These are phyloP conservation scores for Neoniphon sammara DNA, from an alignment of 2,797 vertebrate species.

Conservation along the genomic window DNA sequence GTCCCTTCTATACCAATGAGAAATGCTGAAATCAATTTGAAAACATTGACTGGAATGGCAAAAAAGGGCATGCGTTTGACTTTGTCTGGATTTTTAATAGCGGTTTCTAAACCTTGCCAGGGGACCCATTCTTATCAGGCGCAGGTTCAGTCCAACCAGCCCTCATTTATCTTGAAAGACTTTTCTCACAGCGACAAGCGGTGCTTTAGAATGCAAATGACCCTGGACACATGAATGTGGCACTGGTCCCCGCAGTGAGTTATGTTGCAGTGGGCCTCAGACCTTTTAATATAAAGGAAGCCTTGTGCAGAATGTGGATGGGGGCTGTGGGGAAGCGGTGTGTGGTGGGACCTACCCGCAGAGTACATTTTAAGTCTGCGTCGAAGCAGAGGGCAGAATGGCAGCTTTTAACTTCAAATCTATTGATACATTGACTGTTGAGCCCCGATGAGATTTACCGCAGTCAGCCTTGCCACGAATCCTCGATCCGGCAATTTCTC, in stretches of 20 bases:
- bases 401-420: slow-evolving; percentile 35
- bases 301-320: slow-evolving; percentile 69
- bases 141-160: slow-evolving; percentile 75
- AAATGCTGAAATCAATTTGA: slow-evolving; percentile 62
- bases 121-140: slow-evolving; percentile 80
- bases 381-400: background rate
- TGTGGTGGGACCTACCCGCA: background rate
- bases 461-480: slow-evolving; percentile 92
- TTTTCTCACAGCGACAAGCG: slow-evolving; percentile 81
- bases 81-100: slow-evolving; percentile 78
- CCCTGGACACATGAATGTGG: slow-evolving; percentile 81
- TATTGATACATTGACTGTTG: slow-evolving; percentile 15
- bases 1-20: slow-evolving; percentile 44
- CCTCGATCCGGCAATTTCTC: slow-evolving; percentile 90
- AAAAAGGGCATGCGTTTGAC: slow-evolving; percentile 74
- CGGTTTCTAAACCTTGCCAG: slow-evolving; percentile 77
- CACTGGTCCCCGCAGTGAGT: slow-evolving; percentile 79
- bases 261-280: slow-evolving; percentile 72
- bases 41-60: slow-evolving; percentile 46
- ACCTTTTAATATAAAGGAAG: slow-evolving; percentile 74
- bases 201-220: slow-evolving; percentile 86
- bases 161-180: slow-evolving; percentile 82
- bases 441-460: slow-evolving; percentile 80
- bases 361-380: slow-evolving; percentile 4
- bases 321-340: slow-evolving; percentile 29